These are phyloP conservation scores for Fissipunctia ypsillon DNA, from an alignment of 2,888 invertebrate species.

Conservation along the genomic window DNA sequence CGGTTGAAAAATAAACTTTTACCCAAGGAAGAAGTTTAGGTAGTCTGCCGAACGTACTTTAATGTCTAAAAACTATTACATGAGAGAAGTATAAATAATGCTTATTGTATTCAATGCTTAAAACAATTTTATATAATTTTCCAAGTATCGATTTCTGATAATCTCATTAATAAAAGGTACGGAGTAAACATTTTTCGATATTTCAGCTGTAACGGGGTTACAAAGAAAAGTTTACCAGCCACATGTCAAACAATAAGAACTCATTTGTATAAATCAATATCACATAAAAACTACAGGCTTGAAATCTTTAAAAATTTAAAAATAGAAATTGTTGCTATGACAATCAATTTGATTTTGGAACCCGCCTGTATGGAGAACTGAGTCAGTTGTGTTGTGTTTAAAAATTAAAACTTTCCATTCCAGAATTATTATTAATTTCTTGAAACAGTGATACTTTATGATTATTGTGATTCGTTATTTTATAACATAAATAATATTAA, in stretches of 20 bases:
- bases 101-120: background rate
- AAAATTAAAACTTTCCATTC: too few species aligned
- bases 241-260: background rate
- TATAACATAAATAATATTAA: background rate
- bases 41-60: too few species aligned
- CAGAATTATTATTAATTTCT: background rate
- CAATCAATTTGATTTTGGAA: slow-evolving; percentile 24
- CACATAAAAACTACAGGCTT: background rate
- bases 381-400: background rate
- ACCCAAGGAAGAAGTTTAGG: too few species aligned
- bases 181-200: background rate
- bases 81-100: background rate
- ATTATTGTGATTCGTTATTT: background rate
- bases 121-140: background rate
- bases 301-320: background rate
- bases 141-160: background rate
- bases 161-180: background rate
- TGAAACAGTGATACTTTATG: slow-evolving; percentile 1
- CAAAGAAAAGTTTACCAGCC: background rate
- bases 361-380: background rate
- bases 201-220: too few species aligned
- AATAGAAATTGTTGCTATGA: background rate
- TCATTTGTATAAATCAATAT: background rate
- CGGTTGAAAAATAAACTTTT: too few species aligned
- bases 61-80: too few species aligned